phyloP scores from a whole-genome alignment of 2,113 vertebrate genomes.

The Grammatotria lemairii region DNA sequence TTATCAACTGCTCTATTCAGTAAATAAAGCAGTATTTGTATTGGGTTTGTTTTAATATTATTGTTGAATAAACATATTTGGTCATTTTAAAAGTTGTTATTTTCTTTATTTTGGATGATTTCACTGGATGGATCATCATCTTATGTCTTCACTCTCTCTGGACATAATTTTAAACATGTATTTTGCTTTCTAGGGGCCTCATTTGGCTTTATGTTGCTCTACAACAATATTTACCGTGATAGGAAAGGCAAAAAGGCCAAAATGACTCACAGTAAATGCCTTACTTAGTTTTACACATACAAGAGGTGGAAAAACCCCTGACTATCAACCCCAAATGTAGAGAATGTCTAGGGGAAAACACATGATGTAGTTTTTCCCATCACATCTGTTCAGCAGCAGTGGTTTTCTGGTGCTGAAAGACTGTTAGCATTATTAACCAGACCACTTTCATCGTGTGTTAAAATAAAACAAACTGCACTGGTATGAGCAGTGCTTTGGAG shows the following conservation, averaged over 20 bases:
- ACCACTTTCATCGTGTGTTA: background rate
- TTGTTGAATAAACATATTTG: background rate
- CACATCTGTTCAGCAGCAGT: background rate
- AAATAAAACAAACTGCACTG: background rate
- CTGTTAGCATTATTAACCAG: background rate
- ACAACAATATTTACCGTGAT: background rate
- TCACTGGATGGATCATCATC: background rate
- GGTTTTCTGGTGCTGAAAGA: background rate
- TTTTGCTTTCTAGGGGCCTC: background rate
- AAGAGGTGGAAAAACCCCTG: constrained; percentile 22
- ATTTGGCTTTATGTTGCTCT: background rate
- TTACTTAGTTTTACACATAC: background rate
- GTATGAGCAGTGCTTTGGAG: background rate
- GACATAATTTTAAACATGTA: background rate
- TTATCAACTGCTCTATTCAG: background rate
- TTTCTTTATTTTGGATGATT: background rate
- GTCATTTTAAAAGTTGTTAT: background rate
- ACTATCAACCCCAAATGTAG: background rate
- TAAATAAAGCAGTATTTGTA: background rate
- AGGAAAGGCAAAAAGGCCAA: background rate
- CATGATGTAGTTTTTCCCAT: background rate
- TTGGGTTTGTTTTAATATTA: background rate
- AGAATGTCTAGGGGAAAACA: background rate
- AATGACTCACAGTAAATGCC: constrained; percentile 11
- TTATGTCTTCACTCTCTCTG: background rate